phyloP scores from a whole-genome alignment of 2,888 invertebrate genomes.

The Protophormia terraenovae region DNA sequence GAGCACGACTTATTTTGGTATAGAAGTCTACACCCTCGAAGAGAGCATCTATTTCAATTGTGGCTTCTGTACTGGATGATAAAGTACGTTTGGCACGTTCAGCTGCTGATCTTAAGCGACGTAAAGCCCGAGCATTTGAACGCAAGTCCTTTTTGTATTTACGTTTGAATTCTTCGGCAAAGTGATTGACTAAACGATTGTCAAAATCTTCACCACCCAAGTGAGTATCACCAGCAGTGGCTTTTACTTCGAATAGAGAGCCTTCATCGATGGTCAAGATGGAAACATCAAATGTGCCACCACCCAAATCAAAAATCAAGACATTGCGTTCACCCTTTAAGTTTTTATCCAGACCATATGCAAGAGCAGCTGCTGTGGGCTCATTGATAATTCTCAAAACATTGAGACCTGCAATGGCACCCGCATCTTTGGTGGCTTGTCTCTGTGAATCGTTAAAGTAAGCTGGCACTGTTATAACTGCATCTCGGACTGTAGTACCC shows the following conservation, averaged over 20 bases:
- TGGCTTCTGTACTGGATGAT: conserved; percentile 90
- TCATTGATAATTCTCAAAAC: conserved; percentile 96
- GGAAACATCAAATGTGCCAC: conserved; percentile 96
- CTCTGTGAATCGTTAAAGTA: conserved; percentile 95
- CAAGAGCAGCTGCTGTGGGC: conserved; percentile 95
- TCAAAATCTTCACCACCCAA: conserved; percentile 96
- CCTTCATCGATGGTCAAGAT: conserved; percentile 96
- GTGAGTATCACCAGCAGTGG: conserved; percentile 96
- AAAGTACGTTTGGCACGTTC: conserved; percentile 90
- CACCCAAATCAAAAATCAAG: conserved; percentile 84
- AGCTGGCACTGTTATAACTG: conserved; percentile 94
- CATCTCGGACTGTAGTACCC: conserved; percentile 90
- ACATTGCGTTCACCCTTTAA: conserved; percentile 91
- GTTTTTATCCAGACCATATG: conserved; percentile 94
- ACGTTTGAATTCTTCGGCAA: conserved; percentile 92
- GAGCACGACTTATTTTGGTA: conserved; percentile 87
- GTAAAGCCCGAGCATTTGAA: conserved; percentile 85
- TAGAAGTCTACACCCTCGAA: conserved; percentile 88
- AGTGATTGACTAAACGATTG: conserved; percentile 91
- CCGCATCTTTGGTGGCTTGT: conserved; percentile 96
- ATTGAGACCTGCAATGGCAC: conserved; percentile 93
- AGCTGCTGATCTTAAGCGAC: conserved; percentile 88
- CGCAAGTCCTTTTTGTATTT: conserved; percentile 87
- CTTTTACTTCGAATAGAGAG: conserved; percentile 92
- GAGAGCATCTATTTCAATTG: conserved; percentile 88